Evolutionary conservation across 2,113 vertebrate species (phyloP), one percentile per base, ranked within the genome.

Genomic region (Geococcyx californianus): DNA sequence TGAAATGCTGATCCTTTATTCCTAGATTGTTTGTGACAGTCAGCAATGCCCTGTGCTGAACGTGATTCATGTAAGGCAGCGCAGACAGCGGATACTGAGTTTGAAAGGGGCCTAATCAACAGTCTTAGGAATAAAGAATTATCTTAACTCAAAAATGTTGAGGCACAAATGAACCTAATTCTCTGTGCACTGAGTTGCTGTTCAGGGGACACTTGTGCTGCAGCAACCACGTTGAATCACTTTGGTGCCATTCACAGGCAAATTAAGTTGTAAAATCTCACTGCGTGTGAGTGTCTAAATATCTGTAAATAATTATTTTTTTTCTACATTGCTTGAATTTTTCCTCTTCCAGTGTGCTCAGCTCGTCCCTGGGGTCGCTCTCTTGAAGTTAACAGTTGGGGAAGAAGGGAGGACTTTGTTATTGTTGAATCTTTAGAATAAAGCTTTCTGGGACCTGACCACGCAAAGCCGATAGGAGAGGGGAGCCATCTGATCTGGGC

Each of bases 1-100:
- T 80, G 84, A 95, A 97, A 95, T 90, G 96, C 85, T 8, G 55
- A 92, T 95, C 70, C 97, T 97, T 97, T 95, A 96, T 97, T 95
- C 89, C 93, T 81, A 33, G 78, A 89, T 90, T 97, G 86, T 94
- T 96, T 82, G 52, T 94, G 97, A 96, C 85, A 92, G 83, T 96
- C 94, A 95, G 72, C 94, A 72, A 76, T 84, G 79, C 74, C 84
- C 83, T 91, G 74, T 74, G 87, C 69, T 21, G 81, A 97, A 93
- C 92, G 82, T 91, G 83, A 96, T 94, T 97, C 97, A 94, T 16
- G 44, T 95, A 88, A 86, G 84, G 89, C n/a, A n/a, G n/a, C 34
- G 4, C 93, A 94, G 86, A 91, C 85, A 95, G 77, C 33, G 38
- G 95, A 95, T 96, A 96, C 77, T 33, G 66, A 84, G 67, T 87